Evolutionary conservation across 2,888 invertebrate species (phyloP).

Genomic region (Stenodema calcarata): DNA sequence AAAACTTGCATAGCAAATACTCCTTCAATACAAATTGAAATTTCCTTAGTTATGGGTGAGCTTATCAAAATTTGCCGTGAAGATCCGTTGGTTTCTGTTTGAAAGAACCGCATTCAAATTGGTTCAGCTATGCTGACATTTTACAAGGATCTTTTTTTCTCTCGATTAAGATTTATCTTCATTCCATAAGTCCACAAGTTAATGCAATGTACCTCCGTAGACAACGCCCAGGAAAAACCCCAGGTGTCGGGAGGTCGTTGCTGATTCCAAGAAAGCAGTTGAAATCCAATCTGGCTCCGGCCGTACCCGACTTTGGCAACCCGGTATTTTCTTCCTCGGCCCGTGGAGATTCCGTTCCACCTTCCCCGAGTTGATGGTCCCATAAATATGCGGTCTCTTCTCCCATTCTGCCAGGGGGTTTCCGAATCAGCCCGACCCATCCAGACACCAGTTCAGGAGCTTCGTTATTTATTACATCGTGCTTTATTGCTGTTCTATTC

Average conservation of each 20-base stretch:
- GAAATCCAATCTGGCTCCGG: not conserved
- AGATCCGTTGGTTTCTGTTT: no score
- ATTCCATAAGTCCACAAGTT: no score
- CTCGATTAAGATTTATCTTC: no score
- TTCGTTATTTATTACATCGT: not conserved
- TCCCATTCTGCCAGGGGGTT: not conserved
- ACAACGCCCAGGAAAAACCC: no score
- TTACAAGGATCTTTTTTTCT: no score
- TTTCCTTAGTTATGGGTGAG: no score
- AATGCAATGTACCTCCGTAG: no score
- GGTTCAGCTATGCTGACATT: no score
- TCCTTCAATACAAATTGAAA: no score
- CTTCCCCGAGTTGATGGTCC: not conserved
- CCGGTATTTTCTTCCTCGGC: not conserved
- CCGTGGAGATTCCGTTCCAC: not conserved
- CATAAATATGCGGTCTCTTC: constrained; percentile 2
- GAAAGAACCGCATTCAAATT: no score
- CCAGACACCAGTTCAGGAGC: not conserved
- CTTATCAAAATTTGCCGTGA: no score
- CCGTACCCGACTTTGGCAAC: not conserved
- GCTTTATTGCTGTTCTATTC: not conserved
- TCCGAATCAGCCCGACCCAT: not conserved
- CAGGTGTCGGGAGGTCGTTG: not conserved
- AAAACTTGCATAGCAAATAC: no score
- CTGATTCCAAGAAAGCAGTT: not conserved